Conservation (phyloP, 1,140 invertebrate species). For the Drosophila dunni region DNA sequence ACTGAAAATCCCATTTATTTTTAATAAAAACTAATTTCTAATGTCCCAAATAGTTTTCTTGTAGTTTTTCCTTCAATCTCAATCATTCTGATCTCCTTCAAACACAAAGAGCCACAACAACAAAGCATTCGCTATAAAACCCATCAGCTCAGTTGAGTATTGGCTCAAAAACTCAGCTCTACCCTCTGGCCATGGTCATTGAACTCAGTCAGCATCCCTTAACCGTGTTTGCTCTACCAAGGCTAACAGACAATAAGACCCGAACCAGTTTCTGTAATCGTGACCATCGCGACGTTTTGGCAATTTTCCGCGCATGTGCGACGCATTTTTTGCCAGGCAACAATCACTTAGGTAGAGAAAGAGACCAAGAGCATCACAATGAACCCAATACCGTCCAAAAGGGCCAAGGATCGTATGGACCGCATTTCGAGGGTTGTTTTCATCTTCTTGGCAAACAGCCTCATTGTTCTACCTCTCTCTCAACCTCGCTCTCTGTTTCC, state of each 20-base stretch:
- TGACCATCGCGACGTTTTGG: constrained; percentile 40
- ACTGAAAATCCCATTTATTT: not conserved
- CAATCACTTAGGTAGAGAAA: constrained; percentile 38
- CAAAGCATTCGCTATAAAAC: not conserved
- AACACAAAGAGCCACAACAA: not conserved
- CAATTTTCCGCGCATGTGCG: constrained; percentile 55
- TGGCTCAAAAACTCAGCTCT: constrained; percentile 10
- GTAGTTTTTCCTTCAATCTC: too few relatives aligned
- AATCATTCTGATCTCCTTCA: too few relatives aligned
- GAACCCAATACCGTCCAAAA: constrained; percentile 14
- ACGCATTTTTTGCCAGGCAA: constrained; percentile 21
- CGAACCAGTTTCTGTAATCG: constrained; percentile 58
- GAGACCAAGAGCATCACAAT: not conserved
- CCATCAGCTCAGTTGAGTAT: not conserved
- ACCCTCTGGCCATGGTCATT: constrained; percentile 53
- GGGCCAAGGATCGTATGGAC: constrained; percentile 41
- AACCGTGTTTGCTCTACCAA: constrained; percentile 40
- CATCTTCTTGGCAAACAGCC: constrained; percentile 22
- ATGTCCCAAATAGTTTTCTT: too few relatives aligned
- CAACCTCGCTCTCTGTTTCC: not conserved
- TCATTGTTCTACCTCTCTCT: constrained; percentile 23
- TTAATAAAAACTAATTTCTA: too few relatives aligned
- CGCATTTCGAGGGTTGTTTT: constrained; percentile 55
- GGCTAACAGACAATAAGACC: constrained; percentile 46
- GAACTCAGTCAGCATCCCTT: constrained; percentile 64